Conservation (phyloP, 2,888 invertebrate genomes). For the Leucozona laternaria region DNA sequence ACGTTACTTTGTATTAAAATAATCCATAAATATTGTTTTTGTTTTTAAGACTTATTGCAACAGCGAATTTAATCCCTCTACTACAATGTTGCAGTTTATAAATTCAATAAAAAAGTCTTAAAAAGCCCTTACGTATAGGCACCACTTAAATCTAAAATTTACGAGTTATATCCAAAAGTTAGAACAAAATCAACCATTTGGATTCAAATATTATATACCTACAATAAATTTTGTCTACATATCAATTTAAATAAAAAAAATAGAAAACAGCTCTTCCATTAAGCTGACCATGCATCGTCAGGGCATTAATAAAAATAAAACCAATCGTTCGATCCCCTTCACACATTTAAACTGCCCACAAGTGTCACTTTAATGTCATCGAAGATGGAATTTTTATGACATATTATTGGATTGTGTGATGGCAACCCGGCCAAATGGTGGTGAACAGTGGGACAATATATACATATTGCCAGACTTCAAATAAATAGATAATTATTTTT, state of each 20-base stretch:
- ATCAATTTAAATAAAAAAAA: conserved; percentile 54
- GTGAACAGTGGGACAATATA: not conserved
- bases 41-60: too few relatives aligned
- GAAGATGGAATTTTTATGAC: conserved; percentile 63
- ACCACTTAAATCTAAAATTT: conserved; percentile 15
- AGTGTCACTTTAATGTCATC: conserved; percentile 75
- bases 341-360: conserved; percentile 64
- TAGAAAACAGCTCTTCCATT: conserved; percentile 29
- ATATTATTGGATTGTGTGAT: conserved; percentile 47
- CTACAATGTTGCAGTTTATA: too few relatives aligned
- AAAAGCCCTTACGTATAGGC: conserved; percentile 17
- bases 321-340: conserved; percentile 67
- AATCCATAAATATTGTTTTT: too few relatives aligned
- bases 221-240: conserved; percentile 32
- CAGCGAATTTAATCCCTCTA: too few relatives aligned
- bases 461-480: not conserved
- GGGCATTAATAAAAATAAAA: conserved; percentile 31
- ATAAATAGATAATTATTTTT: not conserved
- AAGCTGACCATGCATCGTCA: conserved; percentile 39
- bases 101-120: conserved; percentile 1
- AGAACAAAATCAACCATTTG: not conserved
- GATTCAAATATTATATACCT: not conserved
- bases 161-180: not conserved
- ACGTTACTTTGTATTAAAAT: too few relatives aligned
- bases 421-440: conserved; percentile 6